phyloP scores from a whole-genome alignment of 2,797 vertebrate genomes.

The Sebastes itinus region DNA sequence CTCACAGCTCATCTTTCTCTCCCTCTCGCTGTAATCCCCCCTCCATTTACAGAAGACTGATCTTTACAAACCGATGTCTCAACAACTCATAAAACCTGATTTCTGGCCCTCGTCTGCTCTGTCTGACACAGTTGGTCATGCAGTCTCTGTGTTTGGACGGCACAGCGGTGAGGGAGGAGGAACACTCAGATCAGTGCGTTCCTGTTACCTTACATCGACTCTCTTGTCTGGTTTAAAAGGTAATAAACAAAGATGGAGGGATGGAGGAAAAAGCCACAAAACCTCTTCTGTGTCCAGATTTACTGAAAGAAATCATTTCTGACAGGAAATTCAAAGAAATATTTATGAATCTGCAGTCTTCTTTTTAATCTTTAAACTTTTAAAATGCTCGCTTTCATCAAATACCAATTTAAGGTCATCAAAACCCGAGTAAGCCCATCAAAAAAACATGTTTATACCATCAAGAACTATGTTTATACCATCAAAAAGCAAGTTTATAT shows the following conservation, averaged over 20 bases:
- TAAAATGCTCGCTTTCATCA: not conserved
- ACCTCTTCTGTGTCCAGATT: not conserved
- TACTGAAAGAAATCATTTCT: not conserved
- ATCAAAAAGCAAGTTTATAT: no score
- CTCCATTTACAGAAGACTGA: slow-evolving; percentile 47
- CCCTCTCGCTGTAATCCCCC: slow-evolving; percentile 48
- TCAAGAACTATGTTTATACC: not conserved
- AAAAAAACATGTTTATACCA: not conserved
- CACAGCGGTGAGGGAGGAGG: not conserved
- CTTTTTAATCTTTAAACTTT: not conserved
- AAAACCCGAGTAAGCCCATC: not conserved
- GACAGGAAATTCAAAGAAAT: not conserved
- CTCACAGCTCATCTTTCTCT: slow-evolving; percentile 52
- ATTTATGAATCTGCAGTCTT: not conserved
- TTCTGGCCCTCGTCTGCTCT: slow-evolving; percentile 28
- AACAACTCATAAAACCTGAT: slow-evolving; percentile 49
- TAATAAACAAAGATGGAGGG: not conserved
- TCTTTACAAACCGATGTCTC: slow-evolving; percentile 51
- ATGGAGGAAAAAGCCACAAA: not conserved
- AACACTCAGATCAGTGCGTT: no score
- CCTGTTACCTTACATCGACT: not conserved
- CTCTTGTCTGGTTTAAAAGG: no score
- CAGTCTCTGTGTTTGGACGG: slow-evolving; percentile 3
- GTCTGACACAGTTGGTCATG: not conserved
- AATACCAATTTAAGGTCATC: not conserved